Conservation (phyloP, 2,797 vertebrate species). For the Poeciliopsis turneri region DNA sequence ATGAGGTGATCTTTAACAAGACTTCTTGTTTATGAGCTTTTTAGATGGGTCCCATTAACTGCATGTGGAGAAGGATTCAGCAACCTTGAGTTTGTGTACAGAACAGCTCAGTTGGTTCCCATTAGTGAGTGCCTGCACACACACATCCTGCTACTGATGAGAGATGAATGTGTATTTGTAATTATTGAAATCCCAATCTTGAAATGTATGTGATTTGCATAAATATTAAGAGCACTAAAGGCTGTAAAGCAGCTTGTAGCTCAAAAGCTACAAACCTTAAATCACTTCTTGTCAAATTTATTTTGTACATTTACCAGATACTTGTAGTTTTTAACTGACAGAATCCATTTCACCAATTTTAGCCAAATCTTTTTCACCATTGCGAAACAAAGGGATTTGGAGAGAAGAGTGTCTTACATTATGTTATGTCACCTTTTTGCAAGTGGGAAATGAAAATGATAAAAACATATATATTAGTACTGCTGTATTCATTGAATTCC, state of each 20-base stretch:
- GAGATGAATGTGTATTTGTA: conserved; percentile 4
- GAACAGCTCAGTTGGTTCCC: conserved; percentile 17
- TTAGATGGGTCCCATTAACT: conserved; percentile 38
- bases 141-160: not conserved
- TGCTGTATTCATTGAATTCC: not conserved
- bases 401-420: not conserved
- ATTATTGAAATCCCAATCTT: not conserved
- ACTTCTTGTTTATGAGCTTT: conserved; percentile 31
- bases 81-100: conserved; percentile 21
- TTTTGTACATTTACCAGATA: not conserved
- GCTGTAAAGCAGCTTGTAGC: not conserved
- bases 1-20: conserved; percentile 23
- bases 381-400: not conserved
- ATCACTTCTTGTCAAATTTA: not conserved
- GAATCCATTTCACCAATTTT: not conserved
- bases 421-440: not conserved
- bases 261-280: not conserved
- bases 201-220: not conserved
- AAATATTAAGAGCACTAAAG: not conserved
- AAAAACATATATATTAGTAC: not conserved
- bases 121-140: conserved; percentile 11
- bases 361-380: not conserved
- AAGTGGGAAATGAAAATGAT: not conserved
- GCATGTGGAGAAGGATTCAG: conserved; percentile 24
- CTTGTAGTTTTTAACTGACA: not conserved